A percentile compares a stretch with the other conserved stretches of the same genome.
Evolutionary conservation across 2,113 vertebrate genomes (phyloP).

Genomic region (Vidua chalybeata): DNA sequence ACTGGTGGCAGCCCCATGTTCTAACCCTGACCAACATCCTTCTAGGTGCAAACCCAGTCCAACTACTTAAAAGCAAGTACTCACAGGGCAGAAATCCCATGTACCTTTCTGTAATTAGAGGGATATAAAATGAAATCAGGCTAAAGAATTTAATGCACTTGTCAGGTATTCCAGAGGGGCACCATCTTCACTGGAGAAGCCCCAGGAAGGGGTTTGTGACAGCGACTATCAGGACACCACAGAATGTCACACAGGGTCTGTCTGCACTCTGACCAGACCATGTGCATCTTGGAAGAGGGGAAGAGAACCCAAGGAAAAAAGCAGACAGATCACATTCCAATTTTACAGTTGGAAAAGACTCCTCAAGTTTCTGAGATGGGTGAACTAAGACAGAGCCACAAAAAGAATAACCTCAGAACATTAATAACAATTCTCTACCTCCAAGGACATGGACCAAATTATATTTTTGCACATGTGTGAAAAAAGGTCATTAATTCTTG

Average conservation of each 20-base stretch:
- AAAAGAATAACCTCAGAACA: not conserved
- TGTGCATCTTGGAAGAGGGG: not conserved
- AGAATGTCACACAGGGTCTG: not conserved
- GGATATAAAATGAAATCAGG: not conserved
- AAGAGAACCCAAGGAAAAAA: not conserved
- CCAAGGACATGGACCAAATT: not conserved
- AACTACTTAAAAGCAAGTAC: not conserved
- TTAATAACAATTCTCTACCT: not conserved
- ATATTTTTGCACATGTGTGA: accelerated
- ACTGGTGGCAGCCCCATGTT: not conserved
- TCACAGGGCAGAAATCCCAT: not conserved
- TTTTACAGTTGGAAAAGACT: not conserved
- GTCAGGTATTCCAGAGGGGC: not conserved
- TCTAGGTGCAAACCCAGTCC: not conserved
- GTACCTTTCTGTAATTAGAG: not conserved
- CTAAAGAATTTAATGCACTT: not conserved
- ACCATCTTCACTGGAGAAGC: not conserved
- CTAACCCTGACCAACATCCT: not conserved
- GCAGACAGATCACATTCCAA: not conserved
- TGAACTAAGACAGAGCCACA: not conserved
- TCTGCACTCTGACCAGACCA: not conserved
- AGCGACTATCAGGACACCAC: not conserved
- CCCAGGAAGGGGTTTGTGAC: not conserved
- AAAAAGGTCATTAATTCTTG: not conserved
- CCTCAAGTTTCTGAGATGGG: not conserved